Percentiles rank a stretch among this genome's conserved stretches.
Evolutionary conservation across 1,140 invertebrate species (phyloP).

Genomic region (Penaeus japonicus): DNA sequence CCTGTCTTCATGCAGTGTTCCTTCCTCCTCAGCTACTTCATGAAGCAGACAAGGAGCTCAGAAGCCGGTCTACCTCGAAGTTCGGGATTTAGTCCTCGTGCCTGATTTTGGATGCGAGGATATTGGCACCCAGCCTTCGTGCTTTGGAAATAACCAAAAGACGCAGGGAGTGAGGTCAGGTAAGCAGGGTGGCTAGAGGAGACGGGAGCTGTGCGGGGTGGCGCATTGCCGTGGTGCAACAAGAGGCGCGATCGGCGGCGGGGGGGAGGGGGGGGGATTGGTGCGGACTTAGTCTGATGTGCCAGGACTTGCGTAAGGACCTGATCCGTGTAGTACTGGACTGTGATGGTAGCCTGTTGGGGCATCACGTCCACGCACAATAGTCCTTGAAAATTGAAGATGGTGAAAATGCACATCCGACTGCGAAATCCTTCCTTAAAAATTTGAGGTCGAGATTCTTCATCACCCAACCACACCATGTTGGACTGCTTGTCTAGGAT

Average conservation of each 20-base stretch:
- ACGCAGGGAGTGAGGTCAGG: conserved; percentile 63
- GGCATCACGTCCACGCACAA: conserved; percentile 11
- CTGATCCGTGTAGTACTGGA: conserved; percentile 9
- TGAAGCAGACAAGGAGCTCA: neutral
- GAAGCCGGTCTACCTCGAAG: neutral
- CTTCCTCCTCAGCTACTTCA: neutral
- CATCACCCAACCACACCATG: neutral
- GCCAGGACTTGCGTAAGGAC: neutral
- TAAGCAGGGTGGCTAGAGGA: conserved; percentile 62
- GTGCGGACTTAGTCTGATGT: neutral
- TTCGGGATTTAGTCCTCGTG: conserved; percentile 18
- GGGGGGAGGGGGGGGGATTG: too few species aligned
- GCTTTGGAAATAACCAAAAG: conserved; percentile 63
- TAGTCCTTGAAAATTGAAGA: conserved; percentile 33
- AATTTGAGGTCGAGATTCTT: neutral
- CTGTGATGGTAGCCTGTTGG: conserved; percentile 24
- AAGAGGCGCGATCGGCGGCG: neutral
- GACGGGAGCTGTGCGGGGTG: conserved; percentile 29
- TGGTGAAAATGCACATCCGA: conserved; percentile 25
- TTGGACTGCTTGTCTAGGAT: neutral
- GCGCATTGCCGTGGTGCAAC: conserved; percentile 21
- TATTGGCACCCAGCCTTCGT: conserved; percentile 60
- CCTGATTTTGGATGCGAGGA: conserved; percentile 21
- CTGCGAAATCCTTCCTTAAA: conserved; percentile 9
- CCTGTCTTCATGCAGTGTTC: neutral